These are phyloP conservation scores for Stratiomys singularior DNA, from an alignment of 2,888 invertebrate genomes.

Conservation along the genomic window DNA sequence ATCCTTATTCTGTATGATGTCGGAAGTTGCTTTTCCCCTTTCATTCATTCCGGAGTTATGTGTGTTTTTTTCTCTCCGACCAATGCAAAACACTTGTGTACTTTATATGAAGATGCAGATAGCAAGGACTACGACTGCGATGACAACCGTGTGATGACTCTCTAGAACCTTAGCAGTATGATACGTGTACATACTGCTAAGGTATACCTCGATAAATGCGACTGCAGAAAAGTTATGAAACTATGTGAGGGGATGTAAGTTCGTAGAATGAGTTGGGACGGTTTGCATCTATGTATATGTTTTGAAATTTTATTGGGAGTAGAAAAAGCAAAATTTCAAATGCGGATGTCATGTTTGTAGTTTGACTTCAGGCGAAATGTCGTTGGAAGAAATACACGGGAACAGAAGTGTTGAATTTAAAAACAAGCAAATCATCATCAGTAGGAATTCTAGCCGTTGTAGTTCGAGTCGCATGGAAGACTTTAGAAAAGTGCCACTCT, in stretches of 20 bases:
- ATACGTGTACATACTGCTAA: not conserved
- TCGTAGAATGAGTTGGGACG: not conserved
- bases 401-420: slow-evolving; percentile 35
- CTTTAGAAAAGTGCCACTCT: slow-evolving; percentile 26
- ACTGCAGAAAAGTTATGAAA: not conserved
- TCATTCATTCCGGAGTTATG: not conserved
- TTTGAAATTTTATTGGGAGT: not conserved
- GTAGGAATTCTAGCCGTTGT: not conserved
- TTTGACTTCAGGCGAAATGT: slow-evolving; percentile 22
- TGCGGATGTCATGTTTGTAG: slow-evolving; percentile 45
- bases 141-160: not conserved
- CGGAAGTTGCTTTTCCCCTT: slow-evolving; percentile 28
- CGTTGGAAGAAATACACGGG: slow-evolving; percentile 4
- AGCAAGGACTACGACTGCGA: slow-evolving; percentile 21
- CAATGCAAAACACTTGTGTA: slow-evolving; percentile 22
- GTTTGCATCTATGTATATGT: no score
- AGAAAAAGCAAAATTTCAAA: not conserved
- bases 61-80: not conserved
- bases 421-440: slow-evolving; percentile 43
- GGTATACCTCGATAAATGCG: slow-evolving; percentile 4
- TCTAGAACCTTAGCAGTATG: no score
- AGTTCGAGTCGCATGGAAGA: slow-evolving; percentile 14
- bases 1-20: slow-evolving; percentile 44
- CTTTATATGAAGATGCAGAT: slow-evolving; percentile 16
- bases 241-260: no score